Percentiles rank a stretch among this genome's conserved stretches.
Conservation (phyloP, 1,140 invertebrate species). For the Elymnias hypermnestra region DNA sequence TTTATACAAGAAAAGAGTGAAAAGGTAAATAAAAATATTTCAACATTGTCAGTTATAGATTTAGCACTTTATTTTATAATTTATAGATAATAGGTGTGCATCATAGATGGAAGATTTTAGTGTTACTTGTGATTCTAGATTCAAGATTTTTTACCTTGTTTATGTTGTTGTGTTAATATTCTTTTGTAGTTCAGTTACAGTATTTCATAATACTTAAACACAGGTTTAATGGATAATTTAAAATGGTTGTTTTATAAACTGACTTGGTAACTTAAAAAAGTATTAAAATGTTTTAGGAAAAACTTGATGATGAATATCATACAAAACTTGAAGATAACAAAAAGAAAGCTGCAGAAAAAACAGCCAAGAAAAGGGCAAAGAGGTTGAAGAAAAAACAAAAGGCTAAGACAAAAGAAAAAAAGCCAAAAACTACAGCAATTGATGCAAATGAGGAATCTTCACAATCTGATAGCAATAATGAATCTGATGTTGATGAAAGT, state of each 20-base stretch:
- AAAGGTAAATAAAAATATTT: constrained; percentile 76
- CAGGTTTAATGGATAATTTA: too few species aligned
- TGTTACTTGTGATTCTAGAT: too few species aligned
- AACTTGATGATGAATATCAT: constrained; percentile 88
- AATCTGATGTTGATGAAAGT: constrained; percentile 17
- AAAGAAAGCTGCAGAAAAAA: constrained; percentile 84
- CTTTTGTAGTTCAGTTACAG: too few species aligned
- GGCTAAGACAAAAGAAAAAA: constrained; percentile 75
- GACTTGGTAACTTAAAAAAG: too few species aligned
- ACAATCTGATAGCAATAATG: constrained; percentile 37
- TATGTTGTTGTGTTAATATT: too few species aligned
- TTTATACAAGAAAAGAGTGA: constrained; percentile 92
- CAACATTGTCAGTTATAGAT: constrained; percentile 7
- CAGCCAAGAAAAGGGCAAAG: constrained; percentile 91
- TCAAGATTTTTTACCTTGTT: too few species aligned
- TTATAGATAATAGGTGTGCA: too few species aligned
- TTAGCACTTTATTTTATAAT: too few species aligned
- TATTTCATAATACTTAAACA: too few species aligned
- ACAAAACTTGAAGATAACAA: constrained; percentile 89
- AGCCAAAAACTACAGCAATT: constrained; percentile 48
- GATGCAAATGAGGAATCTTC: constrained; percentile 39
- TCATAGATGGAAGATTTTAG: too few species aligned
- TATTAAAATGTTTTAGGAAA: constrained; percentile 85
- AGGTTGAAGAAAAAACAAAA: constrained; percentile 86
- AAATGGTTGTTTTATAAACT: too few species aligned